These are phyloP conservation scores for Troides helena DNA, from an alignment of 2,888 invertebrate species.

Conservation along the genomic window DNA sequence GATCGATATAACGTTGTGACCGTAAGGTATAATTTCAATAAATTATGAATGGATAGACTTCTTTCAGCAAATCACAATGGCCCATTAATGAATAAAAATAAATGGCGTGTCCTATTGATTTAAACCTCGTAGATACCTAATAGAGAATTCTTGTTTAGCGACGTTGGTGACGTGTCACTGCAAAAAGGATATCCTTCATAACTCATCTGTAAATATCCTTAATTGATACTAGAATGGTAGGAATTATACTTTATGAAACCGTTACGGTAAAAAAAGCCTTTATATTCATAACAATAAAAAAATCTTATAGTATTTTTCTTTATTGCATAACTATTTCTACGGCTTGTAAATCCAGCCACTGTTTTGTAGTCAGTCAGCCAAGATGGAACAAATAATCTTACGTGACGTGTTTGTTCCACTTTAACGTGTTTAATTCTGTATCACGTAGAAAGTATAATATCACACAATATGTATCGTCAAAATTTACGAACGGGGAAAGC, in stretches of 20 bases:
- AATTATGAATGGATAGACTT: background rate
- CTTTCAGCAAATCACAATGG: background rate
- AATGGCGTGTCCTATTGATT: background rate
- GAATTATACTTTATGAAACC: background rate
- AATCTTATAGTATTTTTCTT: too few species aligned
- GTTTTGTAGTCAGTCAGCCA: background rate
- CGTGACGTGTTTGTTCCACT: background rate
- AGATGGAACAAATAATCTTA: background rate
- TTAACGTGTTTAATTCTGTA: background rate
- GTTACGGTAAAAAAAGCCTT: background rate
- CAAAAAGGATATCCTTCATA: too few species aligned
- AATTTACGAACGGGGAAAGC: constrained; percentile 6
- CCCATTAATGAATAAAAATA: too few species aligned
- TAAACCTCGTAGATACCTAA: background rate
- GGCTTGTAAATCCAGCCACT: background rate
- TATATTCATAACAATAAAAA: too few species aligned
- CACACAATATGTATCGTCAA: constrained; percentile 8
- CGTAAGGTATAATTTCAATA: background rate
- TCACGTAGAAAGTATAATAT: constrained; percentile 9
- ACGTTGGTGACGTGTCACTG: too few species aligned
- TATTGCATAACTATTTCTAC: background rate
- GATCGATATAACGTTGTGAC: background rate
- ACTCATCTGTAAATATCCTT: too few species aligned
- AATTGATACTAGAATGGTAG: background rate
- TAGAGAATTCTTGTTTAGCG: too few species aligned